Conservation (phyloP, 2,113 vertebrate genomes). For the Phalacrocorax carbo region DNA sequence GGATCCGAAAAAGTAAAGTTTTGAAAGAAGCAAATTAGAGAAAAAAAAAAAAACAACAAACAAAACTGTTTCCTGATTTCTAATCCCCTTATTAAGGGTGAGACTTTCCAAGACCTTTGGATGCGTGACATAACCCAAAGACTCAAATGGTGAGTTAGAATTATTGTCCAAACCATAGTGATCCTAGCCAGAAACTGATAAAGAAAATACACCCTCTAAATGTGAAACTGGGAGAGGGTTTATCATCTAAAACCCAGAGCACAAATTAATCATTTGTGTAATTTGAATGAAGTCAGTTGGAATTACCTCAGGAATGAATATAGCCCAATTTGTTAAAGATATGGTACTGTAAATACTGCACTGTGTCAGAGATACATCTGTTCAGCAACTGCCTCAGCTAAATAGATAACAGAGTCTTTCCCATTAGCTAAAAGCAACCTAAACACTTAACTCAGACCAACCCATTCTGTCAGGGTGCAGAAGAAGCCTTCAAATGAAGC, state of each 20-base stretch:
- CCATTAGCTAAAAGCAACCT: slow-evolving; percentile 11
- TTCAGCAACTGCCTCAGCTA: slow-evolving; percentile 8
- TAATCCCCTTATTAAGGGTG: background rate
- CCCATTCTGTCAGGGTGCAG: background rate
- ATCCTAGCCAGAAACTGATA: background rate
- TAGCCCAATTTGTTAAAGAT: slow-evolving; percentile 30
- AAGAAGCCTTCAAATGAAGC: background rate
- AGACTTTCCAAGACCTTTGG: background rate
- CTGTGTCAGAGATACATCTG: background rate
- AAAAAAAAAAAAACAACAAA: background rate
- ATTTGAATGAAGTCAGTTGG: slow-evolving; percentile 12
- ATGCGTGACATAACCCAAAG: background rate
- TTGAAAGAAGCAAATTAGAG: background rate
- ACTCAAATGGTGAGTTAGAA: background rate
- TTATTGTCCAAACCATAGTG: background rate
- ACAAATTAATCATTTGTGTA: background rate
- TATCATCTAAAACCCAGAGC: background rate
- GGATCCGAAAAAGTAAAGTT: background rate
- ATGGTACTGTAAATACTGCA: background rate
- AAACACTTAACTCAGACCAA: background rate
- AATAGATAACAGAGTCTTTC: background rate
- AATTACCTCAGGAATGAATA: slow-evolving; percentile 7
- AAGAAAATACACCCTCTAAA: background rate
- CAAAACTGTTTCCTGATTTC: background rate
- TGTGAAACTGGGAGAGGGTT: background rate